Percentiles rank a stretch among this genome's conserved stretches.
Conservation (phyloP, 2,888 invertebrate genomes). For the Euclidia mi region DNA sequence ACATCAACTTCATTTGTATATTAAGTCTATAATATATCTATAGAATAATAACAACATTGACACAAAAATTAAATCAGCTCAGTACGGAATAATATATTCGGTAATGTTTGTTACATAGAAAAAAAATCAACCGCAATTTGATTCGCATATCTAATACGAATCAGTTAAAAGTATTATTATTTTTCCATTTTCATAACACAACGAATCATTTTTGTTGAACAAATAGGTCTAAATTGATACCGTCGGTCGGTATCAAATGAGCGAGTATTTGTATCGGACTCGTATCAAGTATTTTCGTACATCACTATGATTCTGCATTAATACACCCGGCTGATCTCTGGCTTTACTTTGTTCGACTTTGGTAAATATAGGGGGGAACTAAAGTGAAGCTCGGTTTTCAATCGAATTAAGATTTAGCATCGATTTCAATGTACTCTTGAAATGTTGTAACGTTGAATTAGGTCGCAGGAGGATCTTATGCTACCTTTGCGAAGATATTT, state of each 20-base stretch:
- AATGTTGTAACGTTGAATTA: slow-evolving; percentile 9
- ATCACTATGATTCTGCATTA: slow-evolving; percentile 54
- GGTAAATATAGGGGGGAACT: slow-evolving; percentile 32
- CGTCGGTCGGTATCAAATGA: slow-evolving; percentile 3
- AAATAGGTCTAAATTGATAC: slow-evolving; percentile 7
- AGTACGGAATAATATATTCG: too few species aligned
- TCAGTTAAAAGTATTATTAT: too few species aligned
- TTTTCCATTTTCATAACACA: not conserved
- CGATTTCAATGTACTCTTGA: slow-evolving; percentile 6
- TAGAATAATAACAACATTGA: too few species aligned
- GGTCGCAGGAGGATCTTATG: slow-evolving; percentile 4
- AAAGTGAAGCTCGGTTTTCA: slow-evolving; percentile 13
- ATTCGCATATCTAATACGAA: too few species aligned
- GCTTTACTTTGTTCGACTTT: slow-evolving; percentile 50
- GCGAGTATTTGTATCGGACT: slow-evolving; percentile 18
- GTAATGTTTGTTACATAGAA: too few species aligned
- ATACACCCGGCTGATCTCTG: slow-evolving; percentile 50
- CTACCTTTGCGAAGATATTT: too few species aligned
- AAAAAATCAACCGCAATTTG: too few species aligned
- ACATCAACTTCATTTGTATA: too few species aligned
- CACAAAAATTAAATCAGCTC: too few species aligned
- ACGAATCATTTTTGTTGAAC: slow-evolving; percentile 38
- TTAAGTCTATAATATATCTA: too few species aligned
- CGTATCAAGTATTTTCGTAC: slow-evolving; percentile 39
- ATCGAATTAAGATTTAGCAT: slow-evolving; percentile 29